Base-by-base conservation (phyloP, 2,797 vertebrate species). In the Gallinago nigripennis region DNA sequence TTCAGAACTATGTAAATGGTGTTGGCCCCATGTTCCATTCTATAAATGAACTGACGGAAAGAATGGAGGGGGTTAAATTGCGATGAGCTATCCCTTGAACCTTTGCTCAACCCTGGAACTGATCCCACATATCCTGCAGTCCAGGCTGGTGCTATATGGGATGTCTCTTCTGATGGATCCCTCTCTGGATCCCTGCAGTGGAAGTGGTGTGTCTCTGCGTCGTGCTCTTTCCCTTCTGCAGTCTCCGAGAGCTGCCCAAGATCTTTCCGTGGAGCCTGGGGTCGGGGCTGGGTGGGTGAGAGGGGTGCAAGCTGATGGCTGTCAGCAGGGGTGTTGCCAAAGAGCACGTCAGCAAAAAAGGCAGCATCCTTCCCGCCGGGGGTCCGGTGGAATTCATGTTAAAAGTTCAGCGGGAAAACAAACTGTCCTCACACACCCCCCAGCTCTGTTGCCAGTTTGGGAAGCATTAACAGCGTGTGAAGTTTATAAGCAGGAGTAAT, bases 381-480 rank as follows among this genome's bases (percentile, higher is more conserved):
- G 69, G 81, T 85, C 80, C 65, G 72, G 45, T 82, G 88, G 94
- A 93, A 92, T 93, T 95, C 92, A 64, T 82, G 68, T 84, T 85
- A 78, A 84, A 95, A 95, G 87, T 95, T 84, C 85, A 93, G 63
- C 68, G 73, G 92, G 85, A 96, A 96, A 92, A 82, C 66, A 93
- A 86, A 57, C 69, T 88, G 80, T 93, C 90, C 96, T 95, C 86
- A 61, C 79, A 75, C 70, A 93, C 87, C 88, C 94, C 73, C 85
- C 77, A 90, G 73, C 80, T 83, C 37, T 71, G 53, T 41, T 95
- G 83, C 86, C 89, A 84, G 87, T 75, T 83, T 92, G 86, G 92
- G 94, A 95, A 94, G 69, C 75, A 92, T 89, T 96, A 88, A 94
- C 58, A 93, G 92, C 7, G 90, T 95, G 95, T 87, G 97, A 96